Conservation (phyloP, 2,113 vertebrate species). For the Nycticryphes semicollaris region DNA sequence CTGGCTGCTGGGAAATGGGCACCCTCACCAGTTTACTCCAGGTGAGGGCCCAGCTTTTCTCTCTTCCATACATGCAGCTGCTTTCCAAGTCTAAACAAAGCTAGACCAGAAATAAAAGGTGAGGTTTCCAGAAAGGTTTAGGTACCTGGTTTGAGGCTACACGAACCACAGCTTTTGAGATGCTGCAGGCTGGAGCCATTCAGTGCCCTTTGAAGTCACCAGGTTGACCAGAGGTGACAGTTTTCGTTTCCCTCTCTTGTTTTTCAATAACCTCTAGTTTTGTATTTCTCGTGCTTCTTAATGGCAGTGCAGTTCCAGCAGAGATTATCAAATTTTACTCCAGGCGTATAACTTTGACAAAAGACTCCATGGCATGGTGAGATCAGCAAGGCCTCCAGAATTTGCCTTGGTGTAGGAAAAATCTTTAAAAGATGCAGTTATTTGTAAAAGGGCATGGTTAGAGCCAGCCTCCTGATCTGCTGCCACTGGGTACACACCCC, state of each 20-base stretch:
- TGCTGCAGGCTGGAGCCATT: not conserved
- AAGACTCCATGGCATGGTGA: not conserved
- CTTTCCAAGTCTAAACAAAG: not conserved
- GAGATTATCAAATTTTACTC: not conserved
- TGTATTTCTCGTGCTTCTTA: not conserved
- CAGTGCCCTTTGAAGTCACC: not conserved
- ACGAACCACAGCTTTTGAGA: not conserved
- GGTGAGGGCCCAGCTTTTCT: not conserved
- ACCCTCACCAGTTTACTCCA: not conserved
- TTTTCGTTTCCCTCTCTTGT: not conserved
- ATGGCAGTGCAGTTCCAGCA: not conserved
- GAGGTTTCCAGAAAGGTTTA: not conserved
- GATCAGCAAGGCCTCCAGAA: not conserved
- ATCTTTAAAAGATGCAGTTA: not conserved
- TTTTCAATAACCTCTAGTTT: not conserved
- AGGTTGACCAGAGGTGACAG: not conserved
- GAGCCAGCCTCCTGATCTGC: not conserved
- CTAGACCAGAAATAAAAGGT: not conserved
- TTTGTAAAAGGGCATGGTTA: not conserved
- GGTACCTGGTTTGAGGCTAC: not conserved
- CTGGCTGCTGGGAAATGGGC: not conserved
- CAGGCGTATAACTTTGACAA: not conserved
- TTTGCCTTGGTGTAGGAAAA: not conserved
- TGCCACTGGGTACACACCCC: not conserved
- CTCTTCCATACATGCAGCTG: not conserved